phyloP scores from a whole-genome alignment of 2,797 vertebrate species.

The Gambusia yucatana region DNA sequence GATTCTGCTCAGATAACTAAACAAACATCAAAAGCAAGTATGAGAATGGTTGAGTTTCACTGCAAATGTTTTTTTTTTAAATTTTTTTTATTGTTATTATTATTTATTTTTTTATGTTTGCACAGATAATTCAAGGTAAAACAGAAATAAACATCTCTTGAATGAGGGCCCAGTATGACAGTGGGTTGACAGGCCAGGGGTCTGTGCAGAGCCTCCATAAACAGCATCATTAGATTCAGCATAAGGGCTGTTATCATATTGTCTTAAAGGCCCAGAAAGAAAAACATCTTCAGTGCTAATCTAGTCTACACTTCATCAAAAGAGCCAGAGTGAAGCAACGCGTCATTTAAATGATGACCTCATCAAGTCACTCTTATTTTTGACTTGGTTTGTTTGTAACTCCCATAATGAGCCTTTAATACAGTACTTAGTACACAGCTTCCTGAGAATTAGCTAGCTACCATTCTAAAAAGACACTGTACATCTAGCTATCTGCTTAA shows the following conservation, averaged over 20 bases:
- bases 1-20: conserved; percentile 35
- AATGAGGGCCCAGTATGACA: conserved; percentile 49
- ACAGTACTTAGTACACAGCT: conserved; percentile 74
- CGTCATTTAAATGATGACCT: background rate
- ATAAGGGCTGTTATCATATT: conserved; percentile 66
- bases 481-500: conserved; percentile 75
- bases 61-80: conserved; percentile 25
- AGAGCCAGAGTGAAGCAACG: conserved; percentile 1
- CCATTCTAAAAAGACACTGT: conserved; percentile 57
- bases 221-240: conserved; percentile 67
- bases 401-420: conserved; percentile 71
- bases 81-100: background rate
- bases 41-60: conserved; percentile 32
- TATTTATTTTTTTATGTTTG: conserved; percentile 12
- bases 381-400: conserved; percentile 31
- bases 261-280: conserved; percentile 68
- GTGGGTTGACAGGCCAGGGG: conserved; percentile 36
- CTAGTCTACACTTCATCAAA: conserved; percentile 7
- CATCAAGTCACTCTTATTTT: conserved; percentile 4
- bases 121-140: conserved; percentile 41
- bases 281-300: conserved; percentile 33
- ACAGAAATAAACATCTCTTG: conserved; percentile 40
- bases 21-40: conserved; percentile 56
- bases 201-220: conserved; percentile 57
- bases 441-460: conserved; percentile 82